Percentiles rank a stretch among this genome's conserved stretches.
These are phyloP conservation scores for Ammospiza caudacuta DNA, from an alignment of 2,113 vertebrate species.

Conservation along the genomic window DNA sequence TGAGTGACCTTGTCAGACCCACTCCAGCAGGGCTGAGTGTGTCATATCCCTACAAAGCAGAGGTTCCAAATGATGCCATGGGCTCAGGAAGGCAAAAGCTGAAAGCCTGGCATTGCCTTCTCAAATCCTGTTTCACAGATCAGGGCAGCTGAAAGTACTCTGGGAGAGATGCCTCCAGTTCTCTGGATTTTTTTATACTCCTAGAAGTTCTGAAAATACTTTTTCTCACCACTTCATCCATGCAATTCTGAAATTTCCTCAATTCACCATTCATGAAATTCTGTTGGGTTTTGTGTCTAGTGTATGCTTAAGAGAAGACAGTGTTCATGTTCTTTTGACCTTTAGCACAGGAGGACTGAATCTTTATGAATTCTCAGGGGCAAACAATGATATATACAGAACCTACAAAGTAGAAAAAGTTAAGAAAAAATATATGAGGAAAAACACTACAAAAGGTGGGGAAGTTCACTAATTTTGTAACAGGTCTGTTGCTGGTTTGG, in stretches of 20 bases:
- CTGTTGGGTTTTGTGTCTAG: background rate
- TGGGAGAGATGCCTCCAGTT: background rate
- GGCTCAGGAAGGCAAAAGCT: background rate
- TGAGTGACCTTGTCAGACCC: background rate
- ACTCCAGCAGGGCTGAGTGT: accelerated
- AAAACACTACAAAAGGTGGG: background rate
- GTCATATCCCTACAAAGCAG: accelerated
- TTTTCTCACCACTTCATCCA: background rate
- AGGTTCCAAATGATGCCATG: background rate
- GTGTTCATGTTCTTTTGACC: background rate
- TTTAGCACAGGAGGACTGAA: background rate
- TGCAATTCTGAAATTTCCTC: background rate
- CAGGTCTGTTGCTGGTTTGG: background rate
- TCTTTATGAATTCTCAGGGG: background rate
- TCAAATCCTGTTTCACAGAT: background rate
- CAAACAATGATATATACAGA: background rate
- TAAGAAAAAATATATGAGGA: background rate
- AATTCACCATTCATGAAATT: background rate
- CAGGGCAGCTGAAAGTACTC: background rate
- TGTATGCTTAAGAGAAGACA: background rate
- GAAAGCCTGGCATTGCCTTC: background rate
- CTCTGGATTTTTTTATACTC: background rate
- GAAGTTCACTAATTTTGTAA: background rate
- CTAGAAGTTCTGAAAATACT: background rate
- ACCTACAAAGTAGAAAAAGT: background rate